A percentile compares a stretch with the other conserved stretches of the same genome.
Conservation (phyloP, 2,113 vertebrate species). For the Trogon surrucura region DNA sequence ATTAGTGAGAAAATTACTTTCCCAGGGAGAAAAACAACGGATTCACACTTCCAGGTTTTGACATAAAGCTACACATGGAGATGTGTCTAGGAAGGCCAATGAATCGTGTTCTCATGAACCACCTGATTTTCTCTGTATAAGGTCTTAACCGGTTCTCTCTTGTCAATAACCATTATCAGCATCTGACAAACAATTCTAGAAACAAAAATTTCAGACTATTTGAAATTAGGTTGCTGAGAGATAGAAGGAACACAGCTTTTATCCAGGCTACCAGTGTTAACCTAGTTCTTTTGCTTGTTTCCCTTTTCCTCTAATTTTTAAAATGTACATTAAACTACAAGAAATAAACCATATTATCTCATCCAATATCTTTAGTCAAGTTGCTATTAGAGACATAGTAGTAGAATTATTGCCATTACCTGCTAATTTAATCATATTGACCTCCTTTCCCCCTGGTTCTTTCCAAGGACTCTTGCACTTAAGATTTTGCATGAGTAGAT, state of each 20-base stretch:
- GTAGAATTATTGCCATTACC: neutral
- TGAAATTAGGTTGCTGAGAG: neutral
- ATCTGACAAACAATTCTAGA: neutral
- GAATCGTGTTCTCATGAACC: neutral
- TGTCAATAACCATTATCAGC: neutral
- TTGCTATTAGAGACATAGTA: neutral
- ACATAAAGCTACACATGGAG: neutral
- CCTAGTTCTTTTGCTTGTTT: neutral
- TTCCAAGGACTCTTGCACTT: neutral
- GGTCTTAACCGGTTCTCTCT: neutral
- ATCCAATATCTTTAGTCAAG: neutral
- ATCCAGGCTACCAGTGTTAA: neutral
- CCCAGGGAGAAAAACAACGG: neutral
- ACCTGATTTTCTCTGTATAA: neutral
- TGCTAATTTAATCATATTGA: constrained; percentile 18
- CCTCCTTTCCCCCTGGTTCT: neutral
- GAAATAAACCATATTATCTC: neutral
- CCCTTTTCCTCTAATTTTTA: neutral
- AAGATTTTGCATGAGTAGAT: neutral
- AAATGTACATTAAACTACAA: neutral
- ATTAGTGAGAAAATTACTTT: neutral
- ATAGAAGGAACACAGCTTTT: neutral
- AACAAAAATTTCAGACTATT: neutral
- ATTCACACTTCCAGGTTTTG: neutral
- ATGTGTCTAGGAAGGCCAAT: neutral